Evolutionary conservation across 2,113 vertebrate species (phyloP).

Genomic region (Semnornis frantzii): DNA sequence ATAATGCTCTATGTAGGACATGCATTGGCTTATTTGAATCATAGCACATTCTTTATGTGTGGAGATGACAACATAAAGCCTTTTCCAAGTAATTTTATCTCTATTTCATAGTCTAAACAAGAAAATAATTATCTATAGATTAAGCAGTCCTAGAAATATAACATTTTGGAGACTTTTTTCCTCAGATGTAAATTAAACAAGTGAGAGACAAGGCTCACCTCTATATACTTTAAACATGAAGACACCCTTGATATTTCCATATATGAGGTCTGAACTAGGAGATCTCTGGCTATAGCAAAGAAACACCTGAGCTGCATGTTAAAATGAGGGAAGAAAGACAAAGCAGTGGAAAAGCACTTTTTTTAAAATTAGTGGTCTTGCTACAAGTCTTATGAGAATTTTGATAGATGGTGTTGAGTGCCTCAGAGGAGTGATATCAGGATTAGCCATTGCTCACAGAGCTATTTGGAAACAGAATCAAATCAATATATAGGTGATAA

Average conservation of each 20-base stretch:
- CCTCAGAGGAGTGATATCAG: not conserved
- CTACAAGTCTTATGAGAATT: not conserved
- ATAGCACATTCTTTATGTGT: not conserved
- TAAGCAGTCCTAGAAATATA: not conserved
- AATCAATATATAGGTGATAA: constrained; percentile 29
- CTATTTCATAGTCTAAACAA: not conserved
- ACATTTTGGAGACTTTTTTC: not conserved
- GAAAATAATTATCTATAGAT: not conserved
- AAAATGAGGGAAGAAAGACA: not conserved
- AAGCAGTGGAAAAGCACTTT: not conserved
- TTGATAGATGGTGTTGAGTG: not conserved
- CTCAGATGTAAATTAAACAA: not conserved
- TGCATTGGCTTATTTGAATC: not conserved
- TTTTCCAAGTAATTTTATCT: not conserved
- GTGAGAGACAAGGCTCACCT: not conserved
- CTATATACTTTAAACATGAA: not conserved
- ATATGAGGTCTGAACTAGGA: not conserved
- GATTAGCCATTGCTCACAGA: constrained; percentile 11
- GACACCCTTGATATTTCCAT: not conserved
- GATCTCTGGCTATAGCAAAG: not conserved
- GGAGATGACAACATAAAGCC: not conserved
- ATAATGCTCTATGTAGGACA: not conserved
- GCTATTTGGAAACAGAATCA: constrained; percentile 28
- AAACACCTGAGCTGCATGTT: not conserved
- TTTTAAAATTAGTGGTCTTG: not conserved